Conservation (phyloP, 2,113 vertebrate genomes). For the Pavo muticus region DNA sequence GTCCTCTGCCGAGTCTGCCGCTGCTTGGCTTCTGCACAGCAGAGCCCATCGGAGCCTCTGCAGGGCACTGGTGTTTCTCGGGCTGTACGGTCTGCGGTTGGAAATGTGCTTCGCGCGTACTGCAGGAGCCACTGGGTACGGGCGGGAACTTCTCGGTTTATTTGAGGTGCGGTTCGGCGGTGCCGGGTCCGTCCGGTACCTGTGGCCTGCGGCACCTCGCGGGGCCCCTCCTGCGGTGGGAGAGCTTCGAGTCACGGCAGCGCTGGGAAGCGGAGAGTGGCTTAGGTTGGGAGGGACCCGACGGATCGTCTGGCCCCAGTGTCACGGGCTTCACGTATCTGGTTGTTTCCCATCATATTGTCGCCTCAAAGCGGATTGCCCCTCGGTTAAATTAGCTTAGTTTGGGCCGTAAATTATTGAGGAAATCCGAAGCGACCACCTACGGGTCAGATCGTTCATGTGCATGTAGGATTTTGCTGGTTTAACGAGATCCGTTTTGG, state of each 20-base stretch:
- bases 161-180: not conserved
- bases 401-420: constrained; percentile 20
- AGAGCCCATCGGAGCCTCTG: not conserved
- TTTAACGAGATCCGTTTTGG: not conserved
- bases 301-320: not conserved
- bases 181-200: not conserved
- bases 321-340: not conserved
- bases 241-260: not conserved
- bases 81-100: not conserved
- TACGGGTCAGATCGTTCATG: not conserved
- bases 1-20: not conserved
- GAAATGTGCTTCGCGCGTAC: not conserved
- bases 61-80: not conserved
- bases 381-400: not conserved
- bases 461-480: not conserved
- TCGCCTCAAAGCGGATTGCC: not conserved
- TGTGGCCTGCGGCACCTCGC: not conserved
- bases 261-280: not conserved
- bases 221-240: not conserved
- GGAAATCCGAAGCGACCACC: not conserved
- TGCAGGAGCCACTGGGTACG: not conserved
- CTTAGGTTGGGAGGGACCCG: no score
- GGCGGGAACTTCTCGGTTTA: not conserved
- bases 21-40: not conserved
- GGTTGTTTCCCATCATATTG: not conserved